Evolutionary conservation across 2,113 vertebrate genomes (phyloP), one percentile per base, ranked within the genome.

Genomic region (Pseudorectes ferrugineus): DNA sequence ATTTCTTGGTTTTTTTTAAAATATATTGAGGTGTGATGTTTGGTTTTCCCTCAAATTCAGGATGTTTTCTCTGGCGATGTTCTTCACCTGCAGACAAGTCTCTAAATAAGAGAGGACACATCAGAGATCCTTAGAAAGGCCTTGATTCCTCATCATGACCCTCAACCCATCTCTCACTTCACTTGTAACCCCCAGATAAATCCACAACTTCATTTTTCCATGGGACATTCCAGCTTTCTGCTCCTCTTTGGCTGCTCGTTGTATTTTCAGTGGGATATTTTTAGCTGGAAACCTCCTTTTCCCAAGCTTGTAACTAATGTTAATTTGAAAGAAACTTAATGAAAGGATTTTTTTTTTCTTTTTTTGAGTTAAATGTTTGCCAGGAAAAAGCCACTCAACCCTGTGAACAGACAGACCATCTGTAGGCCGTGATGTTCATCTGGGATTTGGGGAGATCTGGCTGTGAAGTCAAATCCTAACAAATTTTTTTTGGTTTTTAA

Each of bases 401-500:
- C 57, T 62, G 54, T 49, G n/a, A 61, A 22, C 70, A 73, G 49
- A 5, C 59, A 25, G 23, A 20, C 38, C 82, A 85, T 85, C 55
- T 85, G 72, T 12, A 71, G 81, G 55, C 70, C 2, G 0, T 1
- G 25, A 20, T 70, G 74, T 81, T 81, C 78, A 61, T 21, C 61
- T 94, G 93, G 89, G 89, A 71, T 78, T 42, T 78, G 11, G 74
- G 91, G 59, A 88, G 78, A 38, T 48, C 55, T 62, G 85, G 42
- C 9, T 74, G 61, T 63, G n/a, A 82, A 72, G 15, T 62, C 3
- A 23, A 31, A 88, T 38, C 57, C 67, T 75, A 28, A 80, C 40
- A 9, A 31, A 18, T 52, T 63, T 18, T 6, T 23, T 65, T 22
- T 11, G 26, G 36, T 4, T 38, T 38, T 38, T 38, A 38, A 20